Evolutionary conservation across 1,140 invertebrate genomes (phyloP), one percentile per base, ranked within the genome.

Genomic region (Hycleus cichorii): DNA sequence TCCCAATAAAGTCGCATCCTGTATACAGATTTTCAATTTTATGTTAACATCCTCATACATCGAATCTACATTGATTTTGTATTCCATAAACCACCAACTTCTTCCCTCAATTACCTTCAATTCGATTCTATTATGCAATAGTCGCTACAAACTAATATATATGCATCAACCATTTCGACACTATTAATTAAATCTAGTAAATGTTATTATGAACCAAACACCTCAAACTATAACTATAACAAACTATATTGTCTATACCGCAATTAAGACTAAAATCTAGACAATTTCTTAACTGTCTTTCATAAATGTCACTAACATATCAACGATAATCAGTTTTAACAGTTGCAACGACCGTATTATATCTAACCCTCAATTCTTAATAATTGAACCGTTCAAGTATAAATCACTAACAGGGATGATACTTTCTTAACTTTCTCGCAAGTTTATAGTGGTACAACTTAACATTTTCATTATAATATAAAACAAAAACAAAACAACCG

Each of bases 321-420:
- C 51, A 45, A 42, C 10, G 18, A 53, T 53, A 53, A 53, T 53
- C 51, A 32, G 26, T 45, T 53, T 32, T 45, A 38, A 53, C 51
- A 38, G 42, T 53, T 53, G 51, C 46, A 53, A 45, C 39, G 18
- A 45, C 43, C 3, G 42, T 12, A 18, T 45, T 32, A 32, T 32
- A 32, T 32, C 32, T 32, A 32, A 4, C 49, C 8, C 42, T 45
- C 51, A 12, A 53, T 53, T 45, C 42, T 24, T 44, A 53, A 44
- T 53, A 46, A 53, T 53, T 53, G 51, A 53, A 53, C 51, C 51
- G 51, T 53, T 53, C 51, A 53, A 53, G 51, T 10, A 52, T 52
- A 18, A 38, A 42, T 18, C 48, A 39, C 40, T 10, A 50, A 50
- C 9, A 53, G 26, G 51, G 51, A 45, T 32, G 51, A 24, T 53